Base-by-base conservation (phyloP, 2,797 vertebrate genomes). In the Sebastolobus altivelis region DNA sequence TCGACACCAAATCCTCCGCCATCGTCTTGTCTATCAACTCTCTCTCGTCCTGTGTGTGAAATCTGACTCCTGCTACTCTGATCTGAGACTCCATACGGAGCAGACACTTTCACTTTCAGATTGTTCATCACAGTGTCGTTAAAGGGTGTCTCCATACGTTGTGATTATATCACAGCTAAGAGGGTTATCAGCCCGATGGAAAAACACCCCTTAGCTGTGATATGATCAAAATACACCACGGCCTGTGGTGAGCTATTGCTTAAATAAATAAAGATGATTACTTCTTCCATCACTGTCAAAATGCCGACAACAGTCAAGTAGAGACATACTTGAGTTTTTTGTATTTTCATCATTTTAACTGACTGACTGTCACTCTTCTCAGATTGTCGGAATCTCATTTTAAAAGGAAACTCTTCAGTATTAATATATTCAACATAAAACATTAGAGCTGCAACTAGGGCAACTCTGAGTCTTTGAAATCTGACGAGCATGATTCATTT, bases 401-500 rank as follows among this genome's bases (percentile, higher is more conserved):
- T 65, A 73, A 69, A 87, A 75, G 22, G 20, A 37, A 77, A 72
- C 40, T 74, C 72, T 76, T 79, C 62, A 38, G 56, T 77, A 77
- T 88, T 82, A 82, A 89, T 69, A 76, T 72, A 83, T 85, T 79
- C 82, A 70, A 70, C 76, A 56, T 18, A 71, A 87, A 82, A 67
- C 29, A 77, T 63, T 20, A 35, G 60, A 79, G 75, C 68, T 10
- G 73, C 78, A 90, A 90, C 75, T 79, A 77, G 87, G 83, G 65
- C 87, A 85, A 65, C 59, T 62, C 38, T 8, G 27, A 88, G 58
- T 71, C 81, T 92, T 87, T 87, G 75, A 90, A 82, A 88, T 88
- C 13, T 90, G 84, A 87, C 12, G 12, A 58, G 79, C 74, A 79
- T 76, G 80, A 86, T 79, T 92, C 80, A 88, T 89, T 87, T 85